These are phyloP conservation scores for Pterocles orientalis DNA, from an alignment of 2,113 vertebrate genomes.

Conservation along the genomic window DNA sequence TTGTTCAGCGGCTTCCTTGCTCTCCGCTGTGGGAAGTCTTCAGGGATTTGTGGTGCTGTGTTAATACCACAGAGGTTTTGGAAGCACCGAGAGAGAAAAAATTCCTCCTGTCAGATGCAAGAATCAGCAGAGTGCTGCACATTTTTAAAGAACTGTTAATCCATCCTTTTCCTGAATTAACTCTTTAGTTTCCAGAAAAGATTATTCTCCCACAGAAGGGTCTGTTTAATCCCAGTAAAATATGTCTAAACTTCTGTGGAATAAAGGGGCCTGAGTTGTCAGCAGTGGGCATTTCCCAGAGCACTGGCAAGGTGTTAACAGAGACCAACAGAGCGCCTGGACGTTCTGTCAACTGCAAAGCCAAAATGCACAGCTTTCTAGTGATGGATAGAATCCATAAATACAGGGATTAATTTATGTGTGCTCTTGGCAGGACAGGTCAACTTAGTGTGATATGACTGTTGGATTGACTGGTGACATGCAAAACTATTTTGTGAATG, in stretches of 20 bases:
- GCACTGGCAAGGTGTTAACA: not conserved
- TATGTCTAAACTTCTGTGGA: not conserved
- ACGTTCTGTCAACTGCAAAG: not conserved
- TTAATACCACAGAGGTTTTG: slow-evolving; percentile 16
- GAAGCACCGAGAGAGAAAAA: not conserved
- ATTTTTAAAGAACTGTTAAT: slow-evolving; percentile 31
- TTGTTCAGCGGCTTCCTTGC: not conserved
- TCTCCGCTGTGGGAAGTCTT: not conserved
- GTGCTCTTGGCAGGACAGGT: not conserved
- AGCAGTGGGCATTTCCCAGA: not conserved
- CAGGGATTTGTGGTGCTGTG: slow-evolving; percentile 17
- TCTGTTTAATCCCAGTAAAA: not conserved
- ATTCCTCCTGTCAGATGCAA: slow-evolving; percentile 27
- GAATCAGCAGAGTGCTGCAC: slow-evolving; percentile 1
- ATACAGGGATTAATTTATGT: slow-evolving; percentile 39
- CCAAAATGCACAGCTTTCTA: not conserved
- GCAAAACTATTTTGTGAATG: not conserved
- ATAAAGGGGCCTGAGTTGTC: not conserved
- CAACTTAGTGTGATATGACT: not conserved
- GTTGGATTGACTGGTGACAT: not conserved
- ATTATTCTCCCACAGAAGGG: not conserved
- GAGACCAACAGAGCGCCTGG: not conserved
- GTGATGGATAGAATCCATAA: not conserved
- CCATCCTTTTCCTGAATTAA: slow-evolving; percentile 16
- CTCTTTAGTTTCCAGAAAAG: not conserved